These are phyloP conservation scores for Philereme transversata DNA, from an alignment of 2,888 invertebrate genomes.

Conservation along the genomic window DNA sequence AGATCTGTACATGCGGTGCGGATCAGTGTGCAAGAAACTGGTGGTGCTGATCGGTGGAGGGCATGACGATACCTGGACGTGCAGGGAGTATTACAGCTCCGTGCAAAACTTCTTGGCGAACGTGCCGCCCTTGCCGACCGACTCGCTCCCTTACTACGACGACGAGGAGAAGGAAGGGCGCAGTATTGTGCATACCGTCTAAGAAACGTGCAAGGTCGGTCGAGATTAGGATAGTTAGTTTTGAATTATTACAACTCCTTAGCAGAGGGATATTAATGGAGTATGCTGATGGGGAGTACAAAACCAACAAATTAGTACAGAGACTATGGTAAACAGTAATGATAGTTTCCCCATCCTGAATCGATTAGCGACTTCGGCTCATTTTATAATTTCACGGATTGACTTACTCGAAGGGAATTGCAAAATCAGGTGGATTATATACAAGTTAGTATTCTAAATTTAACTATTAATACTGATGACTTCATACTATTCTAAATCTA, in stretches of 20 bases:
- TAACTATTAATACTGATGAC: not conserved
- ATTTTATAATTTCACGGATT: no score
- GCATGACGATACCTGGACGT: constrained; percentile 98
- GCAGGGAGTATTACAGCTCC: constrained; percentile 89
- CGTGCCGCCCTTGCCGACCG: constrained; percentile 60
- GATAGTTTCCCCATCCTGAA: no score
- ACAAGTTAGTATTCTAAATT: no score
- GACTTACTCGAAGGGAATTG: no score
- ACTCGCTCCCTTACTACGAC: constrained; percentile 60
- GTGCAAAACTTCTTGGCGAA: constrained; percentile 79
- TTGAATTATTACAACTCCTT: no score
- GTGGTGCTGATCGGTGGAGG: constrained; percentile 92
- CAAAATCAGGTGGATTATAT: no score
- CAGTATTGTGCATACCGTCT: constrained; percentile 62
- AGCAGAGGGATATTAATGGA: no score
- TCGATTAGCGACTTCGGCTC: no score
- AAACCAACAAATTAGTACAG: no score
- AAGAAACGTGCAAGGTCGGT: constrained; percentile 21
- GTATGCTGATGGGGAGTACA: no score
- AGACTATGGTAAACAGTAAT: no score
- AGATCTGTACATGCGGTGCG: constrained; percentile 89
- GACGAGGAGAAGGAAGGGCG: constrained; percentile 48
- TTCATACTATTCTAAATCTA: not conserved
- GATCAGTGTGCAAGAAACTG: constrained; percentile 90
- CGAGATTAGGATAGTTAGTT: not conserved